These are phyloP conservation scores for Esperia sulphurella DNA, from an alignment of 2,888 invertebrate species.

Conservation along the genomic window DNA sequence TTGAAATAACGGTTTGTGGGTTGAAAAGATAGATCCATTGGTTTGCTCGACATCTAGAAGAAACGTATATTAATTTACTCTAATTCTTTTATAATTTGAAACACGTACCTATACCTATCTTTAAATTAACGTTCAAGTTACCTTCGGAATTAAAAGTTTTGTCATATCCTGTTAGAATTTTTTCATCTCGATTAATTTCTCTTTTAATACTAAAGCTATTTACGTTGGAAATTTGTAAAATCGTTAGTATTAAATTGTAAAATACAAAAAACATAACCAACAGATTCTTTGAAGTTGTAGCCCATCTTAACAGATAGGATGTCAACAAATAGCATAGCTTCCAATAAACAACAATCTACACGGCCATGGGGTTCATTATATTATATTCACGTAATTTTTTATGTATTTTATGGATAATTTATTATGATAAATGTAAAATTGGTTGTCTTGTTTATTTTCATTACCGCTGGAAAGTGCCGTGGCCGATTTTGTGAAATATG, in stretches of 20 bases:
- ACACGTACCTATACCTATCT: no score
- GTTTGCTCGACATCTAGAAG: slow-evolving; percentile 27
- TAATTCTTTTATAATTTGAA: not conserved
- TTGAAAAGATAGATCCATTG: slow-evolving; percentile 16
- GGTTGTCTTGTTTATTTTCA: slow-evolving; percentile 40
- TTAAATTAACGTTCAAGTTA: slow-evolving; percentile 14
- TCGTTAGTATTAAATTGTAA: slow-evolving; percentile 44
- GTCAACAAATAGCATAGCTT: slow-evolving; percentile 7
- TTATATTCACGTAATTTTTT: slow-evolving; percentile 20
- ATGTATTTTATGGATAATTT: slow-evolving; percentile 38
- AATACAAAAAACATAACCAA: slow-evolving; percentile 68
- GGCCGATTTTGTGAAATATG: slow-evolving; percentile 53
- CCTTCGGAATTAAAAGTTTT: slow-evolving; percentile 23
- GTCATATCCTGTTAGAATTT: slow-evolving; percentile 15
- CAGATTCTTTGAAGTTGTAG: slow-evolving; percentile 34
- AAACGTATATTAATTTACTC: not conserved
- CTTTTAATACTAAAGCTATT: slow-evolving; percentile 28
- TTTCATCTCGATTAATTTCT: slow-evolving; percentile 12
- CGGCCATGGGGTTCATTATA: slow-evolving; percentile 23
- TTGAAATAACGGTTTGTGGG: slow-evolving; percentile 24
- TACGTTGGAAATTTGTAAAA: slow-evolving; percentile 26
- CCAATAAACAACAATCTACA: slow-evolving; percentile 13
- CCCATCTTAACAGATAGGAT: slow-evolving; percentile 43
- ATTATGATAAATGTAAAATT: slow-evolving; percentile 62
- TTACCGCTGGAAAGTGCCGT: slow-evolving; percentile 21